Evolutionary conservation across 2,888 invertebrate genomes (phyloP), one percentile per base, ranked within the genome.

Genomic region (Vannuccia rotundouncinata): DNA sequence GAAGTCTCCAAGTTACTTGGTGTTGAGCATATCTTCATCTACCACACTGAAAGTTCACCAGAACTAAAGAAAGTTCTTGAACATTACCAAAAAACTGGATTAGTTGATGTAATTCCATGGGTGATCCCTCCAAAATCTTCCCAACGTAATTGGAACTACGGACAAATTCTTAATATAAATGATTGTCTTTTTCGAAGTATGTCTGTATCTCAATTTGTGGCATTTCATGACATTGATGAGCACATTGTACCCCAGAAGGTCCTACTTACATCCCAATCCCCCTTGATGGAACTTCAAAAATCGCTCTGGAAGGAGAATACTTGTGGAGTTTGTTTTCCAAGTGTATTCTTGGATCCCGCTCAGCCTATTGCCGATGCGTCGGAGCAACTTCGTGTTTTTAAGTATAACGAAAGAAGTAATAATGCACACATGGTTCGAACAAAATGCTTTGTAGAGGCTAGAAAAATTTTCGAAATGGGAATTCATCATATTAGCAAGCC

Each of bases 1-100:
- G 75, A 75, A 27, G 75, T 75, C 28, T 29, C 29, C 5, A 75
- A 30, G 22, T 27, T 75, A 22, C 75, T 75, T 29, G 75, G 75
- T 17, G 75, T 75, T 1, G 75, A 75, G 1, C 75, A 75, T 17
- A 29, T 75, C 25, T 75, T 2, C 28, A 29, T 75, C 22, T 75
- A 75, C 75, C 29, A 75, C 5, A 0, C 30, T 29, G 30, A 30
- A 13, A 29, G 29, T 29, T 30, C 75, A 25, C 29, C 29, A 1
- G 30, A 75, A 1, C 1, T 17, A 0, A 75, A 30, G 10, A 13
- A 1, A 75, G 22, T 75, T 1, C 1, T 75, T 22, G 30, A 75
- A 22, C 28, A 75, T 30, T 75, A 75, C 5, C 10, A 2, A 1
- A 13, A 30, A 2, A 75, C 30, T 75, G 75, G 75, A 29, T 25